Evolutionary conservation across 2,797 vertebrate species (phyloP), one percentile per base, ranked within the genome.

Genomic region (Chromobotia macracanthus): DNA sequence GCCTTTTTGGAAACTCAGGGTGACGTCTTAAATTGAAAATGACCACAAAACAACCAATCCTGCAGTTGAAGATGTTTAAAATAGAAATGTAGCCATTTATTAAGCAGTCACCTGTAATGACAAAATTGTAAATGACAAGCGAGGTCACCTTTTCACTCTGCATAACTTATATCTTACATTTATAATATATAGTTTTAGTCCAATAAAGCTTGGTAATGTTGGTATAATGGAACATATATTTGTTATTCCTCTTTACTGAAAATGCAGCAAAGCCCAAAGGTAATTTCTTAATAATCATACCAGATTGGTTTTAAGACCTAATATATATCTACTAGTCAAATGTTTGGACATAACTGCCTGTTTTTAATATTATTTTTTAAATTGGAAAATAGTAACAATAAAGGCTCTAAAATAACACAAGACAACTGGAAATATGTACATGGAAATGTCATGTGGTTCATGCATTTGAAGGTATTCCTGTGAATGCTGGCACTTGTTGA

Each of bases 141-240:
- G 61, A 13, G 51, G 23, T n/a, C n/a, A 76, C 56, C 51, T 76
- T 75, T 75, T 65, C n/a, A 65, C 61, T 55, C 48, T 31, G 38
- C 41, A 44, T 68, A 31, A 76, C 63, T 76, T 51, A 46, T 76
- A 68, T 77, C 58, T n/a, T n/a, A n/a, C n/a, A n/a, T 68, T 5
- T 15, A 25, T 11, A n/a, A n/a, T n/a, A n/a, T 23, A 67, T 23
- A 3, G 35, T 16, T 28, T 16, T 21, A 48, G 15, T 48, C 0
- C 16, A 44, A 23, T 25, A 60, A 13, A 5, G 8, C 23, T 72
- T 44, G 15, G 15, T 16, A 16, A 3, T 50, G 16, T 12, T 72
- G 38, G 38, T 72, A 21, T 46, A n/a, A 60, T n/a, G 5, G 16
- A 72, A 55, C 38, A 25, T n/a, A n/a, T 60, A 5, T 46, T 44